Conservation (phyloP, 2,113 vertebrate species). For the Rhinogobius similis region DNA sequence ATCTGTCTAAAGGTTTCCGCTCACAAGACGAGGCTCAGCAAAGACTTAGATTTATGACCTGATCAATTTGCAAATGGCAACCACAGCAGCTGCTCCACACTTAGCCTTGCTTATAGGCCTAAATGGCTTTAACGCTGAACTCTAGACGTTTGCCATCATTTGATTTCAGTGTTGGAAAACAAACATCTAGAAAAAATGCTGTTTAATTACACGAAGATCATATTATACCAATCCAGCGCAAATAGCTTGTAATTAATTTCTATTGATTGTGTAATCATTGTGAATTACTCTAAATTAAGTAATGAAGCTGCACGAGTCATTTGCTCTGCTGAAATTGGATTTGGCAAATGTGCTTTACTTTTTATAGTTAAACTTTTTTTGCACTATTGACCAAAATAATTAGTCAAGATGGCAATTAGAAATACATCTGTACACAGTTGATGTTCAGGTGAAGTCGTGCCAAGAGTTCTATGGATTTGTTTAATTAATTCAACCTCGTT, state of each 20-base stretch:
- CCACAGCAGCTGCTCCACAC: not conserved
- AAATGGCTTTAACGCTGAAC: not conserved
- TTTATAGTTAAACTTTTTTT: slow-evolving; percentile 9
- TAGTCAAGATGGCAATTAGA: not conserved
- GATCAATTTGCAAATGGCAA: slow-evolving; percentile 27
- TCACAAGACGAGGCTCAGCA: slow-evolving; percentile 30
- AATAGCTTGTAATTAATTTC: slow-evolving; percentile 44
- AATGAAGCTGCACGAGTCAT: slow-evolving; percentile 17
- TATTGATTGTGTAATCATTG: slow-evolving; percentile 31
- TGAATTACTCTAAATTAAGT: slow-evolving; percentile 45
- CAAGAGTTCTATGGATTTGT: slow-evolving; percentile 3
- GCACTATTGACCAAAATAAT: slow-evolving; percentile 18
- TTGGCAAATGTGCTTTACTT: slow-evolving; percentile 17
- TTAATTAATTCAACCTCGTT: not conserved
- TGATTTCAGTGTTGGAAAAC: not conserved
- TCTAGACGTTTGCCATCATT: not conserved
- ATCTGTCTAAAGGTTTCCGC: slow-evolving; percentile 60
- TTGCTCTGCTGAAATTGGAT: slow-evolving; percentile 47
- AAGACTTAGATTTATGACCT: slow-evolving; percentile 18
- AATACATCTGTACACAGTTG: slow-evolving; percentile 4
- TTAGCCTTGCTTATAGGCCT: not conserved
- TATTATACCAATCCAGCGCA: slow-evolving; percentile 9
- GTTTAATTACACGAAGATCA: not conserved
- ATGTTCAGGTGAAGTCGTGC: slow-evolving; percentile 3
- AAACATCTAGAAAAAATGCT: not conserved